phyloP scores from a whole-genome alignment of 2,113 vertebrate species.

The Peucedramus taeniatus region DNA sequence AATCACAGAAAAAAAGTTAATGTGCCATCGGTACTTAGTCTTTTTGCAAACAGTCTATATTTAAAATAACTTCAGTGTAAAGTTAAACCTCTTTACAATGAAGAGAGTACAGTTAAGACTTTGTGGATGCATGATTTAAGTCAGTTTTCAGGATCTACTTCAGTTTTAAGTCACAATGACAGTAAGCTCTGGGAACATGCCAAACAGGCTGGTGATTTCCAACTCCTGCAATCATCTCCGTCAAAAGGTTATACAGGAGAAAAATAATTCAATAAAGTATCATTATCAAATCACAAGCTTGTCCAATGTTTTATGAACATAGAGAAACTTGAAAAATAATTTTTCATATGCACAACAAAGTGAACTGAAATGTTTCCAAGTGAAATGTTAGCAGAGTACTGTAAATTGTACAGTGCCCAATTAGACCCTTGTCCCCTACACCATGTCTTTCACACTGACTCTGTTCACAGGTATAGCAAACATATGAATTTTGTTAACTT shows the following conservation, averaged over 20 bases:
- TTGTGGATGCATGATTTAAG: neutral
- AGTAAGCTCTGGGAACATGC: neutral
- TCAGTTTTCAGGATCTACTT: neutral
- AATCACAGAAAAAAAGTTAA: neutral
- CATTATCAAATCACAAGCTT: neutral
- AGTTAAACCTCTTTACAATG: neutral
- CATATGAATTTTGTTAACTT: neutral
- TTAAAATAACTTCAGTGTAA: neutral
- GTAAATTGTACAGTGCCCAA: neutral
- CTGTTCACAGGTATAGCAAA: neutral
- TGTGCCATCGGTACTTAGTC: accelerated
- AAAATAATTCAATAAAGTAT: neutral
- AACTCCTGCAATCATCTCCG: neutral
- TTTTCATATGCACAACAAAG: neutral
- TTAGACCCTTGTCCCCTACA: neutral
- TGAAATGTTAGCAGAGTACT: neutral
- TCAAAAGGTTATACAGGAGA: neutral
- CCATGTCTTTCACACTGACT: neutral
- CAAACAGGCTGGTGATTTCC: neutral
- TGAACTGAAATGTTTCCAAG: neutral
- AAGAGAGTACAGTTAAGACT: neutral
- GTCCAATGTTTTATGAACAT: neutral
- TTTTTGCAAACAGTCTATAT: neutral
- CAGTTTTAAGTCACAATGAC: neutral
- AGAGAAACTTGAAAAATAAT: neutral